A percentile compares a stretch with the other conserved stretches of the same genome.
Evolutionary conservation across 2,888 invertebrate genomes (phyloP).

Genomic region (Pycnomerus fuliginosus): DNA sequence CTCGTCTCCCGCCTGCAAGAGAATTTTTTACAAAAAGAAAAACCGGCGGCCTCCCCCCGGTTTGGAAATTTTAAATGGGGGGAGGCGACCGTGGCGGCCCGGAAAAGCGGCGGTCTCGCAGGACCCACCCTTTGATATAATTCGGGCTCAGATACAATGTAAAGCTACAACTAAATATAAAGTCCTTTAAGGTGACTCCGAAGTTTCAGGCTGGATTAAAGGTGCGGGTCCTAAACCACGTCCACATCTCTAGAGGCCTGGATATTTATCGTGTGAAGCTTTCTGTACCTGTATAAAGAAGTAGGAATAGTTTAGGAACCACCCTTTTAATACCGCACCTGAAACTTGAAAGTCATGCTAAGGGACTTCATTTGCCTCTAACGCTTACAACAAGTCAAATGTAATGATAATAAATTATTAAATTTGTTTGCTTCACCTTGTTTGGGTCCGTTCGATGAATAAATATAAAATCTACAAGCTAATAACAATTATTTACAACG

Average conservation of each 20-base stretch:
- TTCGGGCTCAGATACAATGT: constrained; percentile 14
- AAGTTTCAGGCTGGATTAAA: too few relatives aligned
- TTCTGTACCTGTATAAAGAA: too few relatives aligned
- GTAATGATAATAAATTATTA: constrained; percentile 26
- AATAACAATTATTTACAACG: constrained; percentile 31
- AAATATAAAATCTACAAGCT: constrained; percentile 14
- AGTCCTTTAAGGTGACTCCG: too few relatives aligned
- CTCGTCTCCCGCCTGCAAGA: constrained; percentile 36
- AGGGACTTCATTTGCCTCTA: constrained; percentile 31
- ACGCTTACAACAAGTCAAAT: constrained; percentile 37
- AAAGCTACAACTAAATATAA: constrained; percentile 31
- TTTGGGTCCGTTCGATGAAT: constrained; percentile 12
- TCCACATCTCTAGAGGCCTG: too few relatives aligned
- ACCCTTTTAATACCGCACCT: too few relatives aligned
- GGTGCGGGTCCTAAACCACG: too few relatives aligned
- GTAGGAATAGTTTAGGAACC: too few relatives aligned
- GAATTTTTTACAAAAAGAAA: constrained; percentile 21
- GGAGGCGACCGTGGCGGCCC: neutral
- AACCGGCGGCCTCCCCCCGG: neutral
- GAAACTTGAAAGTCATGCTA: too few relatives aligned
- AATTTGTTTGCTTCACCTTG: constrained; percentile 31
- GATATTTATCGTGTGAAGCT: too few relatives aligned
- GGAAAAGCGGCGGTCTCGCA: constrained; percentile 5
- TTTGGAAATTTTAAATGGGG: neutral
- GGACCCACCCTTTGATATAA: constrained; percentile 9